Evolutionary conservation across 2,888 invertebrate species (phyloP), one percentile per base, ranked within the genome.

Genomic region (Icerya purchasi): DNA sequence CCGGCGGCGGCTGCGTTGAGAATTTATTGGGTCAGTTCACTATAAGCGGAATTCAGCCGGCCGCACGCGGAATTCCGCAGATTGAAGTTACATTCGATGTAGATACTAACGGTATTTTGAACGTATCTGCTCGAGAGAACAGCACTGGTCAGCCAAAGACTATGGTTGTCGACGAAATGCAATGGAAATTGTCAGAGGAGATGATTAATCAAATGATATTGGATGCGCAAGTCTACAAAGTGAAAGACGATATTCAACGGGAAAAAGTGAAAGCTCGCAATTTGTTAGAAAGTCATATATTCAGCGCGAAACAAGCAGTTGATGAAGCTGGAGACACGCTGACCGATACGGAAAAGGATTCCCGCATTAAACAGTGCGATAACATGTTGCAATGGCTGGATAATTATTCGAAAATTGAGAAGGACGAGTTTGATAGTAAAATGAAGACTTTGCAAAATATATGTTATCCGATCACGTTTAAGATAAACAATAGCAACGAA

Each of bases 11-110:
- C 67, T 89, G 86, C 70, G 91, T 92, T 71, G 92, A 93, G 77
- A 88, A 94, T 73, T 77, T 91, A 61, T 79, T 97, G 65, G 96
- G 96, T 63, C 94, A 92, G 72, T 97, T 97, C 74, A 94, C 96
- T 72, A 78, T 97, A 63, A 88, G 87, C 49, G 94, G 94, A 61
- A 94, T 96, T 70, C 93, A 94, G 18, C 93, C 94, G 50, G 87
- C 86, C 72, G 94, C 82, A 62, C 86, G 81, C 65, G 96, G 83
- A 70, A 92, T 83, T 63, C 82, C 70, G 69, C 79, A 66, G 71
- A 77, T 66, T 20, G 65, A 66, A 52, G 65, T 66, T 21, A 64
- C 63, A 19, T 66, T 68, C 52, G 69, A 73, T 67, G 67, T 69
- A 55, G 73, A 73, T 65, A 71, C 79, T 93, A 92, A 97, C 75